Base-by-base conservation (phyloP, 1,140 invertebrate species). In the Patella vulgata region DNA sequence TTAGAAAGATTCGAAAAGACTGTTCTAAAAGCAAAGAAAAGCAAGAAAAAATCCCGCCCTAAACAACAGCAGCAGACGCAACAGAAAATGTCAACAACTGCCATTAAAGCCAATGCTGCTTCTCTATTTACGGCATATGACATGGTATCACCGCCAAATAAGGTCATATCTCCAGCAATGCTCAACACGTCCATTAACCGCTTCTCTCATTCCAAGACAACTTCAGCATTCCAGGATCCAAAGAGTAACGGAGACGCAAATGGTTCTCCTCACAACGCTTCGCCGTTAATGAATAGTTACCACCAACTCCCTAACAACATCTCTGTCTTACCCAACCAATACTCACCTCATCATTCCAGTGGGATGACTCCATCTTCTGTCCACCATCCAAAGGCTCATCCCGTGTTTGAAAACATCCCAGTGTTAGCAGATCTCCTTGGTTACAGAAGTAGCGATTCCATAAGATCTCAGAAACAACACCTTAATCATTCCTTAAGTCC, bases 71-170 rank as follows among this genome's bases (percentile, higher is more conserved):
- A 51, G 63, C 64, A 53, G 63, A 66, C 43, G 19, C 59, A 58
- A 19, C 21, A 36, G 2, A 11, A 33, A 12, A n/a, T 23, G 6
- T 36, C n/a, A 14, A 21, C 30, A 3, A 12, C 30, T n/a, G 28
- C 31, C 12, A n/a, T 33, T 1, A n/a, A n/a, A 30, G 27, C 36
- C 3, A 30, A 14, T 17, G 25, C 30, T 25, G 23, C 62, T 3
- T 11, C 39, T 11, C 53, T 70, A 36, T 70, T 70, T 25, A 59
- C 59, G 39, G 43, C 56, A 27, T 81, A 77, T 47, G 79, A 81
- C 46, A 78, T 81, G 70, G 59, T 78, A 28, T 74, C 70, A n/a
- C 79, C 79, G 9, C 79, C 79, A n/a, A 81, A 81, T 48, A 78
- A 77, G 59, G 59, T 81, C 9, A 79, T 74, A 23, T 69, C 71